Evolutionary conservation across 2,888 invertebrate genomes (phyloP), one percentile per base, ranked within the genome.

Genomic region (Leucoma salicis): DNA sequence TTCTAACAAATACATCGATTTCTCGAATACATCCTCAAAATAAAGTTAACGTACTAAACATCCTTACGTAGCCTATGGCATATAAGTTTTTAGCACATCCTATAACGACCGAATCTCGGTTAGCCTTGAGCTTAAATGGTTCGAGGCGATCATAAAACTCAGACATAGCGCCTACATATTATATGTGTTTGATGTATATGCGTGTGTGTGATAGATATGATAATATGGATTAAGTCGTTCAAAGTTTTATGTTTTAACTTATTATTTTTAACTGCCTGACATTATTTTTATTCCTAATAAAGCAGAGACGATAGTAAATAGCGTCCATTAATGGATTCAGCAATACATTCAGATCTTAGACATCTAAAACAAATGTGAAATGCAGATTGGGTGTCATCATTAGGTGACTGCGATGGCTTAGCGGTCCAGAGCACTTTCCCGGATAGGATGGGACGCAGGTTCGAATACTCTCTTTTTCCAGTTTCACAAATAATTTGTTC

Each of bases 81-180:
- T 60, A 68, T 71, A 63, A 70, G 58, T 70, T 70, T 69, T 68
- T 70, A 73, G 67, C 57, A 61, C 54, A 56, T 51, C 66, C 57
- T 60, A 62, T 61, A 65, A 66, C 68, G 67, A 67, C 53, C 53
- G 42, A 63, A 50, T 63, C 53, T 57, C 63, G 47, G 77, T 76
- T 73, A 70, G 74, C 77, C 77, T 58, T 65, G 54, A 73, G 74
- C 70, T 54, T 51, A 54, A 51, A 36, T 47, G 50, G 58, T 62
- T 59, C 66, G 53, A 46, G 46, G 38, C 57, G 53, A 49, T 53
- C 67, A 72, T 78, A 73, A 77, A 74, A 66, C 56, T 70, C 70
- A 62, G 63, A 58, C 52, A 49, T 49, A 37, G 31, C 44, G 44
- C 32, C 50, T 61, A 49, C 49, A 46, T 51, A 50, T 47, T 49